Evolutionary conservation across 2,113 vertebrate genomes (phyloP).

Genomic region (Neopipo cinnamomea): DNA sequence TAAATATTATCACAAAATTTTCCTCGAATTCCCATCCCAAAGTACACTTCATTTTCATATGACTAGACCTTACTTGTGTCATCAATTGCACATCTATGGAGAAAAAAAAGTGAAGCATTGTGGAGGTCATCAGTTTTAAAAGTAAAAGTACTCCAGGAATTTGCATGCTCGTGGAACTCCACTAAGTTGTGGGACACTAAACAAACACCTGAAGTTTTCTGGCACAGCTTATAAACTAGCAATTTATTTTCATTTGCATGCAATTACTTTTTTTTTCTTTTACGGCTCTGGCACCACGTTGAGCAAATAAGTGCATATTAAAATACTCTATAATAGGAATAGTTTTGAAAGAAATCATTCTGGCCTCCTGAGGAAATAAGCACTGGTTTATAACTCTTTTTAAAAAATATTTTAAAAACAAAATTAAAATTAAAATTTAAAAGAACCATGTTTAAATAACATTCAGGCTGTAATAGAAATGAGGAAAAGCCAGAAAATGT

Average conservation of each 20-base stretch:
- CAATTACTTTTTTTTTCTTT: not conserved
- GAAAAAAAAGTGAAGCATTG: not conserved
- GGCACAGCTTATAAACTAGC: not conserved
- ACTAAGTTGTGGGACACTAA: not conserved
- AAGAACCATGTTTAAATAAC: conserved; percentile 34
- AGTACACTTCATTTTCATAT: not conserved
- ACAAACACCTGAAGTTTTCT: conserved; percentile 31
- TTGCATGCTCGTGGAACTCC: not conserved
- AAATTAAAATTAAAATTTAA: conserved; percentile 15
- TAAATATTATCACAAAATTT: not conserved
- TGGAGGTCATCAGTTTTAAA: not conserved
- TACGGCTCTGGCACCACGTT: not conserved
- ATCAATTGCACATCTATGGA: not conserved
- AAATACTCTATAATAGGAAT: not conserved
- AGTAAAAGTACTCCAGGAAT: not conserved
- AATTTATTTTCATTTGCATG: not conserved
- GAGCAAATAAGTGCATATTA: conserved; percentile 21
- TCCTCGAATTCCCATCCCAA: not conserved
- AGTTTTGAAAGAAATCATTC: conserved; percentile 12
- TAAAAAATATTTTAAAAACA: not conserved
- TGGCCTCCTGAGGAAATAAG: conserved; percentile 40
- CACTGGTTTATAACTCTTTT: conserved; percentile 20
- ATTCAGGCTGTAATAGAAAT: conserved; percentile 29
- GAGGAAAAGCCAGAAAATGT: not conserved
- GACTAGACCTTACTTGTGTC: not conserved